These are phyloP conservation scores for Aphrocallistes beatrix DNA, from an alignment of 37 sponge, comb jelly and placozoan species.

Conservation along the genomic window DNA sequence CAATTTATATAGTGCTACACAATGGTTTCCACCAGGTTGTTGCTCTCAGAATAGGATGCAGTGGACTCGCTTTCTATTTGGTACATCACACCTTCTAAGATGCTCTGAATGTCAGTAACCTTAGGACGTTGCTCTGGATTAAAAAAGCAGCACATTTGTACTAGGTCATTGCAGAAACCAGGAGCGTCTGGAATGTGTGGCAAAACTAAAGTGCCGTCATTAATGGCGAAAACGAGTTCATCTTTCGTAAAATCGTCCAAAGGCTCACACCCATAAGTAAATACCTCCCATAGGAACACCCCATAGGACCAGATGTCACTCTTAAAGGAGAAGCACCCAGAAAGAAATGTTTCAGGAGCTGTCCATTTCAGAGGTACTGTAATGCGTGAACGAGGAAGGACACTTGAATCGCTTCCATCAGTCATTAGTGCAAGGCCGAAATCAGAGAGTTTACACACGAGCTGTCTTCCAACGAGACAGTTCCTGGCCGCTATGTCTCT, in stretches of 20 bases:
- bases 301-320: background rate
- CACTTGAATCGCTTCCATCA: background rate
- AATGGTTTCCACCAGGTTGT: too few species aligned
- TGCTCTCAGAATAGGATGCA: too few species aligned
- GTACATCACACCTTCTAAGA: background rate
- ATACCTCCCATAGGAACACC: constrained; percentile 8
- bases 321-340: background rate
- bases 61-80: background rate
- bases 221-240: background rate
- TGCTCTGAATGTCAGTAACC: background rate
- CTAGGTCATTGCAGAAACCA: background rate
- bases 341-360: background rate
- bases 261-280: background rate
- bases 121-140: background rate
- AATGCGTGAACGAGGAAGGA: background rate
- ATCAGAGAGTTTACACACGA: background rate
- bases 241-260: background rate
- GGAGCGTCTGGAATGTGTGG: constrained; percentile 12
- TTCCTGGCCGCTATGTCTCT: constrained; percentile 17
- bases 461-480: background rate
- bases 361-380: background rate
- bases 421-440: background rate
- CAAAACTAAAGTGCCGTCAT: background rate
- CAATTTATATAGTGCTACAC: too few species aligned
- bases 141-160: background rate